Base-by-base conservation (phyloP, 2,797 vertebrate genomes). In the Ibycter americanus region DNA sequence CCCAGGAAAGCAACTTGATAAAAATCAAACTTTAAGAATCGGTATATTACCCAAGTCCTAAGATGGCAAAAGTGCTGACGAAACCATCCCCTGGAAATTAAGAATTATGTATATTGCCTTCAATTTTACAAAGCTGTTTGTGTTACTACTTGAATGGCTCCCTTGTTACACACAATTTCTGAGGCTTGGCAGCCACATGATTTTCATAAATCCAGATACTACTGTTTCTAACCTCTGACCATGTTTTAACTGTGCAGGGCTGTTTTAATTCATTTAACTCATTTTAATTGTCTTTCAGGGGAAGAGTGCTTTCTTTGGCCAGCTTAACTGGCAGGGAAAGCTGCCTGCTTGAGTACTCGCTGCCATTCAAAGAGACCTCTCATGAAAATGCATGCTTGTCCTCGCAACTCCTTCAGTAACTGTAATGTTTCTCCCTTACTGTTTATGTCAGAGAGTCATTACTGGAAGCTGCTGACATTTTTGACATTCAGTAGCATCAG, bases 401-500 rank as follows among this genome's bases (percentile, higher is more conserved):
- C 97, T 97, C 93, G 61, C 98, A 98, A 98, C 98, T 98, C 98
- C 98, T 98, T 98, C 98, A 98, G 99, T 98, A 98, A 99, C 99
- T 98, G 99, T 99, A 98, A 98, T 98, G 97, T 98, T 98, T 98
- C 98, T 98, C 98, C 98, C 98, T 99, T 98, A 98, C 98, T 98
- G 98, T 99, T 99, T 99, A 98, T 99, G 99, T 99, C 99, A 99
- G 98, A 97, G 97, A 98, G 98, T 99, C 99, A 99, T 99, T 98
- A 99, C 98, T 97, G 98, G 98, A 97, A 98, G 97, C 98, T 97
- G 98, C 98, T 99, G 99, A 99, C 99, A 99, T 98, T 97, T 98
- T 98, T 99, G 99, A 99, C 98, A 98, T 98, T 98, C 97, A 90
- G 95, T 91, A 97, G 95, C 97, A 96, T 96, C 98, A 98, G 98